phyloP scores from a whole-genome alignment of 1,140 invertebrate genomes.

The Heterodera schachtii region DNA sequence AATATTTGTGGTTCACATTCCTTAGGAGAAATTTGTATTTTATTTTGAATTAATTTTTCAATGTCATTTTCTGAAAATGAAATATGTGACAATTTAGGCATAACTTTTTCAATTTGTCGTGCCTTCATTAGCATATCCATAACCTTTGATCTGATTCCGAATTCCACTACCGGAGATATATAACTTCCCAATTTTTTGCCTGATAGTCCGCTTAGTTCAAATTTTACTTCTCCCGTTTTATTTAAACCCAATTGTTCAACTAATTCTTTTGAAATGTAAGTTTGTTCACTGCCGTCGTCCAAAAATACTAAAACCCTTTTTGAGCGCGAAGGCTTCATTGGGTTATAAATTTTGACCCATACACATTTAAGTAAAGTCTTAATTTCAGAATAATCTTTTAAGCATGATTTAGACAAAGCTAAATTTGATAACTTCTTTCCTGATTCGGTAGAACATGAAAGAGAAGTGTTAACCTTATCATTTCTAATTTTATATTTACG shows the following conservation, averaged over 20 bases:
- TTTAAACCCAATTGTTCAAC: not conserved
- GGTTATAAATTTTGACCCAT: not conserved
- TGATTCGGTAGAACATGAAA: too few species aligned
- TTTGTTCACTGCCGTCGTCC: not conserved
- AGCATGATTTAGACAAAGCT: too few species aligned
- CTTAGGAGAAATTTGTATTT: not conserved
- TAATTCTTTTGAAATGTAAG: not conserved
- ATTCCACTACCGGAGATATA: not conserved
- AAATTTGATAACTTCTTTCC: too few species aligned
- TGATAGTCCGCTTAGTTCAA: not conserved
- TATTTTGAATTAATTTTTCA: not conserved
- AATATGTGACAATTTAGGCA: not conserved
- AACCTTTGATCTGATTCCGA: not conserved
- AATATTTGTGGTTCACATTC: not conserved
- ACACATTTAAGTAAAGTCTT: constrained; percentile 3
- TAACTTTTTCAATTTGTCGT: not conserved
- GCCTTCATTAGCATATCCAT: not conserved
- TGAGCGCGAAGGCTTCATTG: not conserved
- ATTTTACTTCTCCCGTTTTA: not conserved
- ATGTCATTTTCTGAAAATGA: not conserved
- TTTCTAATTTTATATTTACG: not conserved
- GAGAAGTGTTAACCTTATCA: too few species aligned
- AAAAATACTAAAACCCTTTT: not conserved
- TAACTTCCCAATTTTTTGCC: not conserved
- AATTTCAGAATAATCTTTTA: not conserved